Evolutionary conservation across 1,140 invertebrate species (phyloP), one percentile per base, ranked within the genome.

Genomic region (Colletes gigas): DNA sequence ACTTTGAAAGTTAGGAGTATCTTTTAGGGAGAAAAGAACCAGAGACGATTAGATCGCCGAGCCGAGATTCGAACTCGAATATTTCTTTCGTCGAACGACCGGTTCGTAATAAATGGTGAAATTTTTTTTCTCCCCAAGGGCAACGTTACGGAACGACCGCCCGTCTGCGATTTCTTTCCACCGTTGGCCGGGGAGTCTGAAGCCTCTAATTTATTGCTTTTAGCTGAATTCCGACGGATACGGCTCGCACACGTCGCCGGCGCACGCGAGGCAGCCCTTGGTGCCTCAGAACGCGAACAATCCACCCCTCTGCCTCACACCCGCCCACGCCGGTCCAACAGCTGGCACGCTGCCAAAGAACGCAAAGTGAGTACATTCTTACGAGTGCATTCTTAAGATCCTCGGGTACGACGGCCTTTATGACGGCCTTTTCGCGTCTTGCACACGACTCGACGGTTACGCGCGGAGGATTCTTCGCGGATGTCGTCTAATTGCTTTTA

Each of bases 191-290:
- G 9, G 5, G 8, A 30, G 50, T 59, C 59, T 60, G 12, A 67
- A 66, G n/a, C 21, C 8, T 21, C 19, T 59, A 21, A 84, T 72
- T 70, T 75, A 12, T 63, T 47, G 44, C 10, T 78, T 52, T 83
- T 92, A 96, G 96, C 93, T 96, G 84, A 96, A 96, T 92, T 94
- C 96, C 47, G 96, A 96, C 89, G 97, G 97, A 83, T 97, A 97
- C 90, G 96, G 96, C 52, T 97, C 96, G 30, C 97, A 97, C 92
- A 98, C 97, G 81, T 97, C 97, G 88, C 97, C 97, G 84, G 96
- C 97, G 74, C 97, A 97, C 89, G 94, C 95, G 66, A 94, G 94
- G 89, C 95, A 95, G 81, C 96, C 95, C 81, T 90, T 96, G 88
- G 95, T 96, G 90, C 94, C 95, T 62, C 95, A 95, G 82, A 94